These are phyloP conservation scores for Eidolon dupreanum DNA, from an alignment of 2,797 vertebrate species.

Conservation along the genomic window DNA sequence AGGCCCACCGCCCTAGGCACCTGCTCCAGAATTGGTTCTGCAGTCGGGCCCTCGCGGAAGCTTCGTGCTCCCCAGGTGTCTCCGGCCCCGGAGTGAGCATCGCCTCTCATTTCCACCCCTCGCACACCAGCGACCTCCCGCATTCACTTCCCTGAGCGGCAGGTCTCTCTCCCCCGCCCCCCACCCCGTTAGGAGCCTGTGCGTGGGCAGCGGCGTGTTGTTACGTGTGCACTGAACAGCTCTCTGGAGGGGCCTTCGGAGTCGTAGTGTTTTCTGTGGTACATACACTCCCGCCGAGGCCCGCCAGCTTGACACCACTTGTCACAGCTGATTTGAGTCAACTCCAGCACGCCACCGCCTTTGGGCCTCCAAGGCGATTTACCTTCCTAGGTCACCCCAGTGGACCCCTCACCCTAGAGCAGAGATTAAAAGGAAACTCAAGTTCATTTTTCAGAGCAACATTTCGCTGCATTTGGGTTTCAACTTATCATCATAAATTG, in stretches of 20 bases:
- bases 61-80: not conserved
- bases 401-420: not conserved
- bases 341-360: not conserved
- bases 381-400: not conserved
- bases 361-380: not conserved
- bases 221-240: not conserved
- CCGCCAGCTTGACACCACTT: not conserved
- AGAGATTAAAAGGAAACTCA: not conserved
- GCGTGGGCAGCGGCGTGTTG: not conserved
- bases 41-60: no score
- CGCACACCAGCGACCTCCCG: not conserved
- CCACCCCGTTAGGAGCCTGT: not conserved
- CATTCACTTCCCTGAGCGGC: not conserved
- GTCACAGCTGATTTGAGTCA: not conserved
- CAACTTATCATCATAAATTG: not conserved
- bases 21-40: accelerated
- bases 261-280: not conserved
- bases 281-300: not conserved
- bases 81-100: not conserved
- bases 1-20: not conserved
- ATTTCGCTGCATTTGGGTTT: not conserved
- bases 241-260: not conserved
- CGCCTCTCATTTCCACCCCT: not conserved
- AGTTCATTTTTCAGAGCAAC: not conserved
- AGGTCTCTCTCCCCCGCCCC: not conserved